Evolutionary conservation across 2,797 vertebrate genomes (phyloP), one percentile per base, ranked within the genome.

Genomic region (Danio albolineatus): DNA sequence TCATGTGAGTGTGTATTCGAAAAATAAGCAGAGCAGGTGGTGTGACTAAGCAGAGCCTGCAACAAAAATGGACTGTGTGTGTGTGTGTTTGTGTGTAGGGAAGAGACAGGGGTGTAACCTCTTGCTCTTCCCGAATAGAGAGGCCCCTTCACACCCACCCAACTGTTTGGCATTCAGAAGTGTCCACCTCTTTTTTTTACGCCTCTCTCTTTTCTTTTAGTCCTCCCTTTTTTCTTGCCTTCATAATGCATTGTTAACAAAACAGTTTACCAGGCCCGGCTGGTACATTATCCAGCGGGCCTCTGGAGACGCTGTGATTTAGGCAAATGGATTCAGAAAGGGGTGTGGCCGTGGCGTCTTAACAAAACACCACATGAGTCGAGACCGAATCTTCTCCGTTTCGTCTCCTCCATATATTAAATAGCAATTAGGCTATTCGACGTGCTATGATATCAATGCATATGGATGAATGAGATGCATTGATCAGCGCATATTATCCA

Each of bases 1-100:
- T 78, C 72, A 62, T 61, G 56, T 56, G 78, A 80, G 80, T 77
- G 78, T 77, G 78, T 81, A 48, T 83, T 89, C 92, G 90, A 94
- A 96, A 95, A 97, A 96, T 95, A 93, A 94, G 89, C 93, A 93
- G 94, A 96, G 97, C 97, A 98, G 97, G 96, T 99, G 97, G 97
- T 97, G 96, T 97, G 96, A 97, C 96, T 97, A 96, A 98, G 96
- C 92, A 90, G 92, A 91, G 93, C 93, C 94, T 93, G 86, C 56
- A 90, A 92, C 94, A 28, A 28, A 92, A 96, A 95, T 94, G 95
- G 93, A 92, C 91, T 90, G 59, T 49, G 41, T 62, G 60, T 76
- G 82, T 39, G 36, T 61, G 57, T 81, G 79, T 76, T 72, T 67
- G 81, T 59, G 12, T 61, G 38, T 83, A 14, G 74, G 76, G 84